A percentile compares a stretch with the other conserved stretches of the same genome.
Evolutionary conservation across 2,797 vertebrate species (phyloP).

Genomic region (Pempheris klunzingeri): DNA sequence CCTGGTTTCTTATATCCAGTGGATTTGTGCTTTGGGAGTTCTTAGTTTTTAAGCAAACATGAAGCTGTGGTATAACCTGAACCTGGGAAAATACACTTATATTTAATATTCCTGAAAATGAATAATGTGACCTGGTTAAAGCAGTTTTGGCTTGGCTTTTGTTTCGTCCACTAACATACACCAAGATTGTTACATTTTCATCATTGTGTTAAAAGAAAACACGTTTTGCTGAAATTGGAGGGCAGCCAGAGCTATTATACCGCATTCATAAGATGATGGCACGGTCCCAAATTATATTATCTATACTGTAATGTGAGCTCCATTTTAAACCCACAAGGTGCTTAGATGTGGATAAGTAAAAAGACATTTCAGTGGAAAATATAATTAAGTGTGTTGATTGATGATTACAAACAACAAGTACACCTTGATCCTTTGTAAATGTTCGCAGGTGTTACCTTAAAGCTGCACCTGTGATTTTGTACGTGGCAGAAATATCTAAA

Average conservation of each 20-base stretch:
- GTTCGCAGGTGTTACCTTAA: neutral
- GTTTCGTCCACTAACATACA: conserved; percentile 27
- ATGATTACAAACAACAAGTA: conserved; percentile 8
- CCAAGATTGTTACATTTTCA: conserved; percentile 20
- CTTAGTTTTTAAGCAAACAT: conserved; percentile 46
- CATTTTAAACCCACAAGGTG: conserved; percentile 20
- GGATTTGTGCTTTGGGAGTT: conserved; percentile 47
- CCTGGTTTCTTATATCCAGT: conserved; percentile 38
- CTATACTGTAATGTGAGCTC: conserved; percentile 26
- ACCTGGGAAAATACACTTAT: conserved; percentile 17
- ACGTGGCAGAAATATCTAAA: neutral
- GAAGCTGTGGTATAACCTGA: conserved; percentile 26
- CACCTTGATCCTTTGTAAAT: neutral
- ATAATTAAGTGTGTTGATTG: conserved; percentile 24
- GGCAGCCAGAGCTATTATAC: conserved; percentile 27
- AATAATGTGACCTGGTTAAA: conserved; percentile 18
- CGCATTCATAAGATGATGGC: conserved; percentile 32
- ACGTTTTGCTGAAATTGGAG: conserved; percentile 39
- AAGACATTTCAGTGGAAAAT: conserved; percentile 17
- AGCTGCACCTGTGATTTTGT: neutral
- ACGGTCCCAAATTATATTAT: conserved; percentile 49
- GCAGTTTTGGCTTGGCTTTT: conserved; percentile 7
- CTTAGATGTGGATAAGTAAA: conserved; percentile 32
- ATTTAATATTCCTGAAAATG: neutral
- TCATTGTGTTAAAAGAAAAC: conserved; percentile 29